Conservation (phyloP, 2,888 invertebrate genomes). For the Apotomis capreana region DNA sequence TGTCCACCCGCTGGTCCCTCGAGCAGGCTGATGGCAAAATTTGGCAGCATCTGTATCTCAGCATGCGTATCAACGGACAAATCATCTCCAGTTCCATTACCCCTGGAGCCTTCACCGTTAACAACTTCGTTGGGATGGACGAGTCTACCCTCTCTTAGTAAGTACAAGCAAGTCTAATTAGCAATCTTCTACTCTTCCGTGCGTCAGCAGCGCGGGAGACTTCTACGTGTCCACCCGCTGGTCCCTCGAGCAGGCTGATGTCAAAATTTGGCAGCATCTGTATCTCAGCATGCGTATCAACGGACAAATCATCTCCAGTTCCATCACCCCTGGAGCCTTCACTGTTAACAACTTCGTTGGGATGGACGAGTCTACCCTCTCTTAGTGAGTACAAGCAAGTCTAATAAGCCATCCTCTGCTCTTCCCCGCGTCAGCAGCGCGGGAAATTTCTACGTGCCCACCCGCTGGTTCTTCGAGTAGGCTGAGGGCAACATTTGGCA, state of each 20-base stretch:
- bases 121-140: slow-evolving; percentile 81
- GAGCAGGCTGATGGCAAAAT: slow-evolving; percentile 70
- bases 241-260: slow-evolving; percentile 68
- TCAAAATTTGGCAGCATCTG: slow-evolving; percentile 80
- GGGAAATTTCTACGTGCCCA: slow-evolving; percentile 73
- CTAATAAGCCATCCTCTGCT: no score
- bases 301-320: slow-evolving; percentile 62
- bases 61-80: slow-evolving; percentile 59
- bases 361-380: slow-evolving; percentile 67
- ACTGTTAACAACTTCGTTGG: slow-evolving; percentile 85
- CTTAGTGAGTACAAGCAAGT: slow-evolving; percentile 62
- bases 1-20: slow-evolving; percentile 73
- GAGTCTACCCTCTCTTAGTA: slow-evolving; percentile 67
- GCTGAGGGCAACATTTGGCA: slow-evolving; percentile 79
- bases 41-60: slow-evolving; percentile 79
- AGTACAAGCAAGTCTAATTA: slow-evolving; percentile 49
- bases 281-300: slow-evolving; percentile 64
- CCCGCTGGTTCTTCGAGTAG: slow-evolving; percentile 69
- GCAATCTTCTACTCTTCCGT: slow-evolving; percentile 66
- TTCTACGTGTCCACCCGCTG: slow-evolving; percentile 73
- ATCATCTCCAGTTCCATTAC: slow-evolving; percentile 75
- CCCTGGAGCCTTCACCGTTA: slow-evolving; percentile 84
- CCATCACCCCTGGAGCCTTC: slow-evolving; percentile 82
- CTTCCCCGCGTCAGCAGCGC: slow-evolving; percentile 81
- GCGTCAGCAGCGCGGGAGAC: slow-evolving; percentile 75